Percentiles rank a stretch among this genome's conserved stretches.
Conservation (phyloP, 2,113 vertebrate genomes). For the Pluvialis apricaria region DNA sequence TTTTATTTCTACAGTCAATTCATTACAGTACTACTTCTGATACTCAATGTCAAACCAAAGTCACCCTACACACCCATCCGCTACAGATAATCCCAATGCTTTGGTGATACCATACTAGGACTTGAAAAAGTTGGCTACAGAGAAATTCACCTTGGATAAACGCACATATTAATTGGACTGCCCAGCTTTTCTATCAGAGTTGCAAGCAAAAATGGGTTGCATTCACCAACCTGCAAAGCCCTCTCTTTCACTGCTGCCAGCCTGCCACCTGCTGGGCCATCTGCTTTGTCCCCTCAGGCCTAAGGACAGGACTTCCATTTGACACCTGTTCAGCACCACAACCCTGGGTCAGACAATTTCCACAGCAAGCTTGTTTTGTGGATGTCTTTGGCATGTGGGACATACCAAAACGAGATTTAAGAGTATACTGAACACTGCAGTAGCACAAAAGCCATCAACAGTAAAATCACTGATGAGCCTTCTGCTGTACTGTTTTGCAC, state of each 20-base stretch:
- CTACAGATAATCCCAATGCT: neutral
- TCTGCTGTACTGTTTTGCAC: neutral
- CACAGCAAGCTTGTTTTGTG: rapidly evolving
- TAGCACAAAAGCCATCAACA: neutral
- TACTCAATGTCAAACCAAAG: neutral
- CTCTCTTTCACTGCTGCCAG: neutral
- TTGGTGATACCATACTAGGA: rapidly evolving
- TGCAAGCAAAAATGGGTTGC: neutral
- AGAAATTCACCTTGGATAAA: neutral
- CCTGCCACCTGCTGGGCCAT: slow-evolving; percentile 29
- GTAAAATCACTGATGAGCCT: neutral
- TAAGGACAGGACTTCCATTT: neutral
- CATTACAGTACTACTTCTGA: neutral
- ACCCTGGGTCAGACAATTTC: neutral
- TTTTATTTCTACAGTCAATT: neutral
- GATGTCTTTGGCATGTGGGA: neutral
- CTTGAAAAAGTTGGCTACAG: neutral
- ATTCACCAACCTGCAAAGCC: neutral
- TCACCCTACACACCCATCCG: too few relatives aligned
- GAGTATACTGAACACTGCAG: rapidly evolving
- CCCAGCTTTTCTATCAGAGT: neutral
- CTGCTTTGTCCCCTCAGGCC: neutral
- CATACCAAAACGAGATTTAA: neutral
- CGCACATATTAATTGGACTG: rapidly evolving
- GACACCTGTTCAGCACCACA: neutral